Conservation (phyloP, 2,113 vertebrate species). For the Cacatua alba region DNA sequence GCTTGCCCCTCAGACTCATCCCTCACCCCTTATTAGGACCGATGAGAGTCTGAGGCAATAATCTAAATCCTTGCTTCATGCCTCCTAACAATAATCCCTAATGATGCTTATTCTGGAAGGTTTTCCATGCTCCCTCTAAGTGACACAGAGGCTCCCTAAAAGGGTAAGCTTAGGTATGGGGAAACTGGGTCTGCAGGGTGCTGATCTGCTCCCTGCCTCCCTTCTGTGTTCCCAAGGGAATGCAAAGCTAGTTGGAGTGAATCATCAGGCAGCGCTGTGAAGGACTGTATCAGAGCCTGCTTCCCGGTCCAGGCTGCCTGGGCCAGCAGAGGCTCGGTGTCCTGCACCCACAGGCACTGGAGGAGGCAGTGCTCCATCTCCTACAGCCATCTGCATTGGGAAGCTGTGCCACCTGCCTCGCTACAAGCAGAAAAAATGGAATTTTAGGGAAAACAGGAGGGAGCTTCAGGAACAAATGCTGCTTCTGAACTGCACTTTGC, state of each 20-base stretch:
- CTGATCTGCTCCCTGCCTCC: not conserved
- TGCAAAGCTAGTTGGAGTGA: not conserved
- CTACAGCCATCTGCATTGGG: not conserved
- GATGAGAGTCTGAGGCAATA: rapidly evolving
- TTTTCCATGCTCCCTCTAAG: not conserved
- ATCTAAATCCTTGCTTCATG: not conserved
- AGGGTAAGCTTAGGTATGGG: not conserved
- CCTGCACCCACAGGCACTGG: not conserved
- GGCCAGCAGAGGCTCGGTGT: not conserved
- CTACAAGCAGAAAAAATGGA: not conserved
- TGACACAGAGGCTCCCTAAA: not conserved
- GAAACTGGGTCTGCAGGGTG: not conserved
- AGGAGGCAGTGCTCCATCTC: not conserved
- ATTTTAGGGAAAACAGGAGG: not conserved
- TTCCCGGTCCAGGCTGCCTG: not conserved
- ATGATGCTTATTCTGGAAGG: not conserved
- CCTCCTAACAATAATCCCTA: not conserved
- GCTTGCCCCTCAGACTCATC: not conserved
- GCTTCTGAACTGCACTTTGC: rapidly evolving
- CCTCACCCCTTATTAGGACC: not conserved
- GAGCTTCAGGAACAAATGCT: not conserved
- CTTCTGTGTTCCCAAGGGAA: not conserved
- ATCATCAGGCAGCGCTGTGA: not conserved
- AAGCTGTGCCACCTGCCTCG: not conserved
- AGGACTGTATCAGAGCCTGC: not conserved